Evolutionary conservation across 1,140 invertebrate species (phyloP).

Genomic region (Caenorhabditis tropicalis): DNA sequence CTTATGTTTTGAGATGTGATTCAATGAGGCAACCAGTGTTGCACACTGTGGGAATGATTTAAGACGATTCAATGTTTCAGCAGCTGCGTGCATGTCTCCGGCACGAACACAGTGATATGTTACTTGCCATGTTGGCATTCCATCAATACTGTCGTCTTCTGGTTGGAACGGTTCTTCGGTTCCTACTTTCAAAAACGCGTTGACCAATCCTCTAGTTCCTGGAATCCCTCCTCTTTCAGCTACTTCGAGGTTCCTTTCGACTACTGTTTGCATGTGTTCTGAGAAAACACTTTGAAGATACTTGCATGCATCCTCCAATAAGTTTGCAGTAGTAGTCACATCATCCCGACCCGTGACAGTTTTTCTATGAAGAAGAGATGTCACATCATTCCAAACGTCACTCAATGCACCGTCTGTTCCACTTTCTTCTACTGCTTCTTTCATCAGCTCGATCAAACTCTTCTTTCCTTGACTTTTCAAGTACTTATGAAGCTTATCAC

Average conservation of each 20-base stretch:
- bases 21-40: constrained; percentile 17
- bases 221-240: constrained; percentile 51
- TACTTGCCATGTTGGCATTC: constrained; percentile 49
- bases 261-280: constrained; percentile 47
- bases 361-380: not conserved
- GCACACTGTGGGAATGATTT: constrained; percentile 43
- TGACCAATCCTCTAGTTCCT: constrained; percentile 19
- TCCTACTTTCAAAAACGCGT: constrained; percentile 48
- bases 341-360: constrained; percentile 7
- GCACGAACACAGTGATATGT: constrained; percentile 48
- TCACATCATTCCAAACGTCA: constrained; percentile 28
- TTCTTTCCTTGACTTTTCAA: constrained; percentile 25
- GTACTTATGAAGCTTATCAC: constrained; percentile 48
- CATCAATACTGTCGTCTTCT: constrained; percentile 41
- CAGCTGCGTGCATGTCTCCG: constrained; percentile 24
- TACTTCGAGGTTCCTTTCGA: constrained; percentile 38
- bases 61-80: constrained; percentile 15
- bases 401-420: not conserved
- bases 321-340: not conserved
- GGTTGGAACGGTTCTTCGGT: constrained; percentile 31
- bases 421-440: not conserved
- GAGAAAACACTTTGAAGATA: constrained; percentile 39
- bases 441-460: not conserved
- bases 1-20: constrained; percentile 38
- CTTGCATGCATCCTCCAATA: constrained; percentile 24